Percentiles rank a stretch among this genome's conserved stretches.
phyloP scores from a whole-genome alignment of 2,113 vertebrate species.

The Psephotus haematonotus region DNA sequence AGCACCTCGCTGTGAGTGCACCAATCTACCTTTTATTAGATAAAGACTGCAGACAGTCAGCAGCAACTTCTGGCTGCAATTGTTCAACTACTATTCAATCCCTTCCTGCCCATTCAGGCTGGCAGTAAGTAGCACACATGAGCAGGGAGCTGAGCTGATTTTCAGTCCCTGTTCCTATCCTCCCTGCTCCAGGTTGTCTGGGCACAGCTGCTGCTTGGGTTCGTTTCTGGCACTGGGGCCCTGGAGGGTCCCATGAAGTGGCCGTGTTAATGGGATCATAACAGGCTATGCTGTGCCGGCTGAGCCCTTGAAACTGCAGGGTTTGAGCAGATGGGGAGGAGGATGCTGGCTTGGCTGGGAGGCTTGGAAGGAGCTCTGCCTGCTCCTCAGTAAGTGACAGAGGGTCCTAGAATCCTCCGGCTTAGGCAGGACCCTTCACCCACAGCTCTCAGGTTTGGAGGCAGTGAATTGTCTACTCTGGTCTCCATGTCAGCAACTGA shows the following conservation, averaged over 20 bases:
- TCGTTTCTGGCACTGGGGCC: neutral
- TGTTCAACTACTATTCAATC: neutral
- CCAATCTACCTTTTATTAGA: neutral
- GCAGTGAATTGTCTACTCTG: neutral
- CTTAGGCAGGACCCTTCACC: neutral
- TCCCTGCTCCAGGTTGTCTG: neutral
- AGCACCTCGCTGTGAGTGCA: constrained; percentile 10
- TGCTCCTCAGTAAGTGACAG: neutral
- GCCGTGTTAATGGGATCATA: neutral
- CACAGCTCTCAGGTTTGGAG: neutral
- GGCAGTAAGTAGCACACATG: neutral
- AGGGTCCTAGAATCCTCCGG: rapidly evolving
- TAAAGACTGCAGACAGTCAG: neutral
- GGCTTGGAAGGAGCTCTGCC: neutral
- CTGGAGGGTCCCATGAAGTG: neutral
- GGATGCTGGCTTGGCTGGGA: neutral
- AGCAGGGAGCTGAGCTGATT: neutral
- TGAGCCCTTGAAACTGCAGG: neutral
- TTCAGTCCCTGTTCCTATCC: neutral
- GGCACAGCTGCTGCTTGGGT: neutral
- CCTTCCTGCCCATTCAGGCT: neutral
- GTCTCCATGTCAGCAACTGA: neutral
- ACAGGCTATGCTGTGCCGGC: neutral
- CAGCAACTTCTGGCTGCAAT: neutral
- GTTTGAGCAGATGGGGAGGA: neutral